Evolutionary conservation across 2,888 invertebrate species (phyloP).

Genomic region (Polietes domitor): DNA sequence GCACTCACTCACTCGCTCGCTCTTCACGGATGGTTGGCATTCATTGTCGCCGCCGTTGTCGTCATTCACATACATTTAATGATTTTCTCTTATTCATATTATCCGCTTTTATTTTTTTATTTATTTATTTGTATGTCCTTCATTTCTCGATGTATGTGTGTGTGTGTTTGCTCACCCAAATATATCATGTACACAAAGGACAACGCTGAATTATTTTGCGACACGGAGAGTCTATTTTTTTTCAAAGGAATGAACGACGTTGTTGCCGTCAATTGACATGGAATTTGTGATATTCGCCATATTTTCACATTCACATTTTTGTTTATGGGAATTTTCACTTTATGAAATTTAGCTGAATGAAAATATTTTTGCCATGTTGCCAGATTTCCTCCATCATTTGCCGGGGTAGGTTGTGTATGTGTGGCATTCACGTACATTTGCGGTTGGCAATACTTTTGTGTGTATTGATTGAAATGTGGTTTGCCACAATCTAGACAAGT

Average conservation of each 20-base stretch:
- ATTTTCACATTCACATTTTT: neutral
- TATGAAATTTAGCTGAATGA: neutral
- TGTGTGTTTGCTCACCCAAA: neutral
- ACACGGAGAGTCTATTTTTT: neutral
- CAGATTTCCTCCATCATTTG: neutral
- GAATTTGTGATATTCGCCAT: conserved; percentile 5
- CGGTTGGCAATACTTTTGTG: neutral
- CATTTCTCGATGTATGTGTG: neutral
- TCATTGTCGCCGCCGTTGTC: conserved; percentile 7
- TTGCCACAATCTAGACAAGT: neutral
- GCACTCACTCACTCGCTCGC: no score
- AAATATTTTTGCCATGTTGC: conserved; percentile 5
- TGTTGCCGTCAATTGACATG: conserved; percentile 16
- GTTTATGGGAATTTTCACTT: conserved; percentile 12
- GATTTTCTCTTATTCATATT: conserved; percentile 22
- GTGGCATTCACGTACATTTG: neutral
- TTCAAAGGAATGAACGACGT: neutral
- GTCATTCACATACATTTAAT: conserved; percentile 21
- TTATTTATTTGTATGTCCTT: conserved; percentile 3
- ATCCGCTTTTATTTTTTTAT: conserved; percentile 13
- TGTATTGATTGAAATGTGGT: conserved; percentile 19
- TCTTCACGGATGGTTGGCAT: neutral
- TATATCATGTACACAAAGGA: neutral
- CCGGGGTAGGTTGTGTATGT: neutral
- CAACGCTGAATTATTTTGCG: neutral